Evolutionary conservation across 2,888 invertebrate genomes (phyloP).

Genomic region (Drosophila subquinaria): DNA sequence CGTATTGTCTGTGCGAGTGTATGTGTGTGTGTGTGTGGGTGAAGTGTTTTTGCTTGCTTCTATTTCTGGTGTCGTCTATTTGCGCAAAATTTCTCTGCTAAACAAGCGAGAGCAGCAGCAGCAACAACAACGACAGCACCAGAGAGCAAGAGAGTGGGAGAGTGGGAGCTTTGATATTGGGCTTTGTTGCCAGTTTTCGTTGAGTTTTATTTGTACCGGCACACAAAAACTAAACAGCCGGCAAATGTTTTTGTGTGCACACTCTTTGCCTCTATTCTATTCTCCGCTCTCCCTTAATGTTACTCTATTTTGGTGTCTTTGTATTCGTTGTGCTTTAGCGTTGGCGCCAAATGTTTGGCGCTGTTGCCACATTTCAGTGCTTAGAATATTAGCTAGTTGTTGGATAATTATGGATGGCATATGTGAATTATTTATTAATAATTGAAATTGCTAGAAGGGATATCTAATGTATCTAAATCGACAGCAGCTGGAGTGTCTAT

Average conservation of each 20-base stretch:
- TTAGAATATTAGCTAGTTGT: constrained; percentile 35
- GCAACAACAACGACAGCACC: background rate
- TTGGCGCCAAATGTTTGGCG: constrained; percentile 71
- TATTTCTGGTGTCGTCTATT: constrained; percentile 64
- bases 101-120: constrained; percentile 37
- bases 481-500: background rate
- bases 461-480: background rate
- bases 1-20: constrained; percentile 30
- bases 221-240: constrained; percentile 74
- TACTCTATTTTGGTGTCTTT: constrained; percentile 15
- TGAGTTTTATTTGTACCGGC: constrained; percentile 69
- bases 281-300: constrained; percentile 32
- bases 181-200: constrained; percentile 62
- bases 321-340: constrained; percentile 57
- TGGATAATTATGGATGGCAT: background rate
- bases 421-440: constrained; percentile 29
- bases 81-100: constrained; percentile 61
- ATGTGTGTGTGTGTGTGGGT: constrained; percentile 45
- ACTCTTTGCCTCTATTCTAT: constrained; percentile 29
- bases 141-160: constrained; percentile 25
- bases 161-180: constrained; percentile 43
- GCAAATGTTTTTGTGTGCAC: constrained; percentile 65
- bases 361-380: constrained; percentile 67
- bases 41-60: constrained; percentile 63
- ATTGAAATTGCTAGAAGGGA: background rate